These are phyloP conservation scores for Petrocephalus sullivani DNA, from an alignment of 2,797 vertebrate genomes.

Conservation along the genomic window DNA sequence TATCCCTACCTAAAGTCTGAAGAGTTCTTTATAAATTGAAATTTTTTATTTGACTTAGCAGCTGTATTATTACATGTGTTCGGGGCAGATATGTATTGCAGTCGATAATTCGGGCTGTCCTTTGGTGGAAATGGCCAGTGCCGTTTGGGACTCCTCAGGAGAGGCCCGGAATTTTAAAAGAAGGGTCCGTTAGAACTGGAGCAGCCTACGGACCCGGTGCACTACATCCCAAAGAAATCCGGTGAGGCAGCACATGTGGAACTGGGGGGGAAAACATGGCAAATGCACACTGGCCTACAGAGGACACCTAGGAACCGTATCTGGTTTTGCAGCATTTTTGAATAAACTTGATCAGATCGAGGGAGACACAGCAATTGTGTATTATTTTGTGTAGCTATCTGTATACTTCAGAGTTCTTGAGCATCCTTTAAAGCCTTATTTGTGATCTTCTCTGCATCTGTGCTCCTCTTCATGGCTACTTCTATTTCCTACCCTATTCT, in stretches of 20 bases:
- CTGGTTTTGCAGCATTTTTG: neutral
- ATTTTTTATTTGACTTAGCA: neutral
- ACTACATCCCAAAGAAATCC: neutral
- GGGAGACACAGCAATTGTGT: neutral
- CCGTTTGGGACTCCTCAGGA: neutral
- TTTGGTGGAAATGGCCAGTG: neutral
- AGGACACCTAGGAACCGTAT: neutral
- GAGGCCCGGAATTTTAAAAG: neutral
- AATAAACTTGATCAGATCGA: neutral
- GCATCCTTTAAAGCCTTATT: neutral
- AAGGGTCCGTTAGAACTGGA: neutral
- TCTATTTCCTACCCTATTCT: neutral
- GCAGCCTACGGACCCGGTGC: neutral
- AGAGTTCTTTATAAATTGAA: slow-evolving; percentile 29
- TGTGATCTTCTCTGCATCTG: neutral
- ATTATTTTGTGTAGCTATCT: neutral
- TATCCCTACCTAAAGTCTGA: slow-evolving; percentile 18
- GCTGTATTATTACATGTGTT: neutral
- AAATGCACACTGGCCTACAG: neutral
- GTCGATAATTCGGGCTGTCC: neutral
- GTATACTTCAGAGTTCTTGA: neutral
- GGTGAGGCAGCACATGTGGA: neutral
- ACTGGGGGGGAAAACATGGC: neutral
- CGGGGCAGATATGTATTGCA: neutral
- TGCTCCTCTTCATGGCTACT: neutral